These are phyloP conservation scores for Lonchura striata DNA, from an alignment of 2,113 vertebrate genomes.

Conservation along the genomic window DNA sequence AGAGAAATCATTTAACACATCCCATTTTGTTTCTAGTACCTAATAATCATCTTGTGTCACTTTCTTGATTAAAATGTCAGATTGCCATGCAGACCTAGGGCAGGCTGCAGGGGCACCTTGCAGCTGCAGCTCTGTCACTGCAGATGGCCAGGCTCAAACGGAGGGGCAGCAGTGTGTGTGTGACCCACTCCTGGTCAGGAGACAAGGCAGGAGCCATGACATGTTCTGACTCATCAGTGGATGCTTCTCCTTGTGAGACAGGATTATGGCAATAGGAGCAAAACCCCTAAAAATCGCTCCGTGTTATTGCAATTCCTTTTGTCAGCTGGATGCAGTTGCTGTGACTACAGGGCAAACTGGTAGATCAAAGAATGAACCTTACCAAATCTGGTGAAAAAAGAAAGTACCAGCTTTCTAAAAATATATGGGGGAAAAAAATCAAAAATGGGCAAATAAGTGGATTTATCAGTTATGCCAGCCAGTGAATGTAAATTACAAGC, in stretches of 20 bases:
- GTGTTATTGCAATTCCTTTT: background rate
- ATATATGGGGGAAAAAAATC: accelerated
- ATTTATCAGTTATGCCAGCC: background rate
- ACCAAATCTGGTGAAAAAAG: background rate
- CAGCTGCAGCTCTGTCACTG: background rate
- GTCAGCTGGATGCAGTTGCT: background rate
- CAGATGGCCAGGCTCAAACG: background rate
- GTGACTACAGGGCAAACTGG: background rate
- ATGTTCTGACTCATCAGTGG: background rate
- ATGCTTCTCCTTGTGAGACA: background rate
- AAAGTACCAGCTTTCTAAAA: background rate
- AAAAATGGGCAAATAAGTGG: background rate
- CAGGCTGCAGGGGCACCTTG: background rate
- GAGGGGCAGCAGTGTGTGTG: background rate
- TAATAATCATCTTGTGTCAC: background rate
- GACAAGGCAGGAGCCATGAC: background rate
- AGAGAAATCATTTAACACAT: background rate
- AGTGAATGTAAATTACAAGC: background rate
- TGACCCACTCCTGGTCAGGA: background rate
- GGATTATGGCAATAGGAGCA: background rate
- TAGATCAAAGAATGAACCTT: background rate
- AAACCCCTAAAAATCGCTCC: background rate
- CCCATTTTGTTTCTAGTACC: background rate
- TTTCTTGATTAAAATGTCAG: background rate
- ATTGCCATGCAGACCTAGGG: background rate